phyloP scores from a whole-genome alignment of 2,113 vertebrate genomes.

The Neogobius melanostomus region DNA sequence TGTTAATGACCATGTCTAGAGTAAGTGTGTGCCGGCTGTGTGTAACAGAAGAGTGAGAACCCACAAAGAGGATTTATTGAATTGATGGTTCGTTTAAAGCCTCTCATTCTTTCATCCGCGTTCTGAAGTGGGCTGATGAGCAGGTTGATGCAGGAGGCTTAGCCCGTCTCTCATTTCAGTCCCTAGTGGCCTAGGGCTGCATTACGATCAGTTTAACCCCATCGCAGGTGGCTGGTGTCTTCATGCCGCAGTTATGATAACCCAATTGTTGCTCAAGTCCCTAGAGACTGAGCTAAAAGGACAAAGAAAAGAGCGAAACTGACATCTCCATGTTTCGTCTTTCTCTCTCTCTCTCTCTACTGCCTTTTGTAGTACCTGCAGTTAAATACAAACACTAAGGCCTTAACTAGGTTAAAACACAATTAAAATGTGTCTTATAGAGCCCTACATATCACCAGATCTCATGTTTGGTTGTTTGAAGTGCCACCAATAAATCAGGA shows the following conservation, averaged over 20 bases:
- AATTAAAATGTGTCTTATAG: too few relatives aligned
- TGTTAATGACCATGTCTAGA: slow-evolving; percentile 51
- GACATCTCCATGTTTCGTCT: slow-evolving; percentile 28
- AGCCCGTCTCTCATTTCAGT: slow-evolving; percentile 44
- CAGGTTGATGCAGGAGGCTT: slow-evolving; percentile 32
- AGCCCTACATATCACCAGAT: too few relatives aligned
- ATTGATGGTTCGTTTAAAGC: slow-evolving; percentile 62
- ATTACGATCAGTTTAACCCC: slow-evolving; percentile 32
- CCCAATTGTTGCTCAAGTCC: slow-evolving; percentile 59
- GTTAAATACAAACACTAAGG: not conserved
- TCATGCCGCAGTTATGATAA: slow-evolving; percentile 65
- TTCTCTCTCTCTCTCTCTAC: not conserved
- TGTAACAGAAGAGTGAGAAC: slow-evolving; percentile 5
- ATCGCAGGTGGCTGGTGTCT: slow-evolving; percentile 67
- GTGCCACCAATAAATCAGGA: too few relatives aligned
- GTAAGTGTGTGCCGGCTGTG: slow-evolving; percentile 20
- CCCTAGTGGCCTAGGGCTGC: slow-evolving; percentile 28
- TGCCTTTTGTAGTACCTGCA: not conserved
- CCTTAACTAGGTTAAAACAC: too few relatives aligned
- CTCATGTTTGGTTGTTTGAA: too few relatives aligned
- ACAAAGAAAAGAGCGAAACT: slow-evolving; percentile 26
- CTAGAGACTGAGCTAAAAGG: slow-evolving; percentile 45
- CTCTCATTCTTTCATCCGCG: slow-evolving; percentile 46
- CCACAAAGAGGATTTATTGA: slow-evolving; percentile 41
- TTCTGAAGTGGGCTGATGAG: slow-evolving; percentile 37